Conservation (phyloP, 2,888 invertebrate genomes). For the Labia minor region DNA sequence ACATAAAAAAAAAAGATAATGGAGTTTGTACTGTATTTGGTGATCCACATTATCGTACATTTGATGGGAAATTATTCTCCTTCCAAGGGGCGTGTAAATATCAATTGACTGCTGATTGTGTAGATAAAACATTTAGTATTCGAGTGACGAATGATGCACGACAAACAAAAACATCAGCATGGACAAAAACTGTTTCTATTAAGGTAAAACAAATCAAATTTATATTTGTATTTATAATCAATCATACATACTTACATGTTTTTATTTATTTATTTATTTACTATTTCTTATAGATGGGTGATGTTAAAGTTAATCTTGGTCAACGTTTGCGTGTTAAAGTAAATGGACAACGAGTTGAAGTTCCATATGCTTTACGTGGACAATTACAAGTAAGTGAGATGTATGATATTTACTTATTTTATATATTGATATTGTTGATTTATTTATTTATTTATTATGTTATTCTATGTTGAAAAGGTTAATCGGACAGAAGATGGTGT, state of each 20-base stretch:
- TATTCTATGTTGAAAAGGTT: too few relatives aligned
- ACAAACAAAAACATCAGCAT: conserved; percentile 69
- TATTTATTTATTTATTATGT: too few relatives aligned
- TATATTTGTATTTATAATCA: background rate
- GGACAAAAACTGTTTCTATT: conserved; percentile 79
- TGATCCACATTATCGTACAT: conserved; percentile 89
- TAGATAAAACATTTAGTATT: conserved; percentile 66
- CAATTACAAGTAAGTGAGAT: background rate
- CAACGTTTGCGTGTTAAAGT: conserved; percentile 78
- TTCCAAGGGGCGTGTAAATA: conserved; percentile 92
- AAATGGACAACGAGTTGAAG: conserved; percentile 59
- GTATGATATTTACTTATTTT: too few relatives aligned
- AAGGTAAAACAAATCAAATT: conserved; percentile 39
- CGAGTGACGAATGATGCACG: conserved; percentile 82
- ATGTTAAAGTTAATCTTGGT: conserved; percentile 70
- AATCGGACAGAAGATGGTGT: conserved; percentile 56
- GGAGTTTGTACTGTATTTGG: conserved; percentile 90
- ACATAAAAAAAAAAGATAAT: too few relatives aligned
- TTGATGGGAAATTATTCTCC: conserved; percentile 87
- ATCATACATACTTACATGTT: too few relatives aligned
- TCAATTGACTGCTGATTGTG: conserved; percentile 74
- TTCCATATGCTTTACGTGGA: conserved; percentile 47
- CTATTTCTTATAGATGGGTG: conserved; percentile 45
- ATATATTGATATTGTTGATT: too few relatives aligned
- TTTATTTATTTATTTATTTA: too few relatives aligned